A percentile compares a stretch with the other conserved stretches of the same genome.
These are phyloP conservation scores for Cheilosia variabilis DNA, from an alignment of 2,888 invertebrate genomes.

Conservation along the genomic window DNA sequence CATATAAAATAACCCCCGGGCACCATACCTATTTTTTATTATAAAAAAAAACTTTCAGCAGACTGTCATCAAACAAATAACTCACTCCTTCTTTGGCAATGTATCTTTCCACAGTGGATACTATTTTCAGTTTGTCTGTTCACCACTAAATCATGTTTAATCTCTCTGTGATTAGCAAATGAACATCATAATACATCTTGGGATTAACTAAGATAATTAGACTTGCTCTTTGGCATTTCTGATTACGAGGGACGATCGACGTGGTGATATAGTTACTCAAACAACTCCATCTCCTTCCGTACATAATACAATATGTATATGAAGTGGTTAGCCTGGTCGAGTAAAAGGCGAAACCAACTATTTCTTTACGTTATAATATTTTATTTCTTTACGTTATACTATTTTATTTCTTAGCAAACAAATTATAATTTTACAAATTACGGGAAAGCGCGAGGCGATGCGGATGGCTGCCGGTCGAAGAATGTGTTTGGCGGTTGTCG, in stretches of 20 bases:
- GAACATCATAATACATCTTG: conserved; percentile 56
- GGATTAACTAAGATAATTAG: conserved; percentile 68
- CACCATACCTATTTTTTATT: not conserved
- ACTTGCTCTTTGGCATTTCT: conserved; percentile 53
- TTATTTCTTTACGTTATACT: too few relatives aligned
- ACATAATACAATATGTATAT: not conserved
- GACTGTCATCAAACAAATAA: conserved; percentile 14
- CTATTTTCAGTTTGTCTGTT: conserved; percentile 27
- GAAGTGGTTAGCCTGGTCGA: too few relatives aligned
- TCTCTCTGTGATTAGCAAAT: conserved; percentile 58
- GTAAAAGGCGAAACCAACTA: too few relatives aligned
- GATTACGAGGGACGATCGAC: conserved; percentile 15
- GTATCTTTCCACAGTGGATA: conserved; percentile 2
- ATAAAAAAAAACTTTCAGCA: conserved; percentile 3
- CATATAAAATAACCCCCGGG: too few relatives aligned
- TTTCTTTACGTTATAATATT: too few relatives aligned
- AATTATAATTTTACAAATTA: too few relatives aligned
- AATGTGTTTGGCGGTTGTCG: too few relatives aligned
- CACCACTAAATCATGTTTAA: conserved; percentile 55
- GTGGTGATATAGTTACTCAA: conserved; percentile 14
- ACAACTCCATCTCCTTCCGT: not conserved
- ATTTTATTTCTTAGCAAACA: too few relatives aligned
- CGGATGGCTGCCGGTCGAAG: too few relatives aligned
- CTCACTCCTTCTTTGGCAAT: conserved; percentile 8
- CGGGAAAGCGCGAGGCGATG: too few relatives aligned